Percentiles rank a stretch among this genome's conserved stretches.
phyloP scores from a whole-genome alignment of 2,888 invertebrate genomes.

The Phasia obesa region DNA sequence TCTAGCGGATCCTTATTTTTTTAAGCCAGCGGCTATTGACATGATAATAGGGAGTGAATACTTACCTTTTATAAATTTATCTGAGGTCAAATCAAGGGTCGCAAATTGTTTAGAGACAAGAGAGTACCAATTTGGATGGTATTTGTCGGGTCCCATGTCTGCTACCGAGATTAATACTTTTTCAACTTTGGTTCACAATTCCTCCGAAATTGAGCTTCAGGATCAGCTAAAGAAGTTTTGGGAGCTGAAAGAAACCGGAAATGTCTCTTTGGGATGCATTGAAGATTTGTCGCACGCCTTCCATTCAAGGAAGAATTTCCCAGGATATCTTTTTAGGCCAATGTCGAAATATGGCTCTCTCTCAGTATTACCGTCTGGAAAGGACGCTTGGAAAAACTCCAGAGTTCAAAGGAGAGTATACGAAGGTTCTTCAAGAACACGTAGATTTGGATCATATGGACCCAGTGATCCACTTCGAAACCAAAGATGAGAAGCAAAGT shows the following conservation, averaged over 20 bases:
- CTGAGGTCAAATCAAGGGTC: too few species aligned
- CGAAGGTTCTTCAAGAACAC: neutral
- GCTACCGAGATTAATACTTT: neutral
- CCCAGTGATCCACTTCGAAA: neutral
- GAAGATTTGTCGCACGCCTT: neutral
- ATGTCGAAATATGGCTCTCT: neutral
- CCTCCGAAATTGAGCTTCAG: neutral
- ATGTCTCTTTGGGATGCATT: neutral
- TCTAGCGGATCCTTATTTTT: too few species aligned
- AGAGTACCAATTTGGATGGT: neutral
- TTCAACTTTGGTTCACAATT: neutral
- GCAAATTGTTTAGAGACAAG: neutral
- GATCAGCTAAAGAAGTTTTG: neutral
- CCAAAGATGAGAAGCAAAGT: too few species aligned
- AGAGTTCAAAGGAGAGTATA: neutral
- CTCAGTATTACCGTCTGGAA: slow-evolving; percentile 1
- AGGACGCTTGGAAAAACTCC: neutral
- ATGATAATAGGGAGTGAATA: too few species aligned
- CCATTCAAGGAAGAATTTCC: neutral
- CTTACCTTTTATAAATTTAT: too few species aligned
- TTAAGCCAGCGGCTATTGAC: too few species aligned
- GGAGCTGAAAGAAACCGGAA: neutral
- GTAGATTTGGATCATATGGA: neutral
- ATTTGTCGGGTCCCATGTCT: too few species aligned
- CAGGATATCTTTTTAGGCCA: neutral